Evolutionary conservation across 1,140 invertebrate species (phyloP), one percentile per base, ranked within the genome.

Genomic region (Musca domestica): DNA sequence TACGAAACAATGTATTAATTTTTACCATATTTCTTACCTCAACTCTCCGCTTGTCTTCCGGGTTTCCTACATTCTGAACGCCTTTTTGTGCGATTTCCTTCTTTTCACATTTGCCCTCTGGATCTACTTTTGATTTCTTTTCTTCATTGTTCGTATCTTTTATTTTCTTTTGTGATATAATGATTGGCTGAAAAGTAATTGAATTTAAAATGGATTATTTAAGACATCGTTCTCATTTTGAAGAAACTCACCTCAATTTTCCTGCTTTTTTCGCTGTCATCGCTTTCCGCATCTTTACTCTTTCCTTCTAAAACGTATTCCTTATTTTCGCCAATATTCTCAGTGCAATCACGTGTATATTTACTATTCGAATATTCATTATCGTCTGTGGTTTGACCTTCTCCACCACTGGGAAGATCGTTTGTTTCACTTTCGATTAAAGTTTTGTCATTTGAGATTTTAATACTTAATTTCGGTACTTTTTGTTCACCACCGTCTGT

Each of bases 381-480:
- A 56, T 25, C 61, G n/a, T 20, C 47, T 64, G 10, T 22, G 23
- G 25, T 17, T 23, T 67, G n/a, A 14, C 74, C 58, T 51, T 67
- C 67, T 19, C 70, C 72, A 25, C 68, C 67, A 12, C 76, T 72
- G 20, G 47, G 67, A 20, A 47, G 49, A 54, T 64, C 41, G 27
- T 20, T 17, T 20, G 27, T 46, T 15, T 58, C 51, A 70, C 71
- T 22, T 61, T 71, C 71, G 17, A 67, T 69, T 2, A 27, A 52
- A 66, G 46, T 64, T 30, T 74, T 71, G 5, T 72, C 70, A 5
- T 73, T 76, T 1, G 70, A 67, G 3, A 80, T 54, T 58, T 81
- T 81, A n/a, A 81, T 80, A 64, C 78, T 76, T 2, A 80, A 70
- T 71, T 78, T 81, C 27, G 78, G 78, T 30, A 81, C 72, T 41